Evolutionary conservation across 1,140 invertebrate genomes (phyloP).

Genomic region (Wasmannia auropunctata): DNA sequence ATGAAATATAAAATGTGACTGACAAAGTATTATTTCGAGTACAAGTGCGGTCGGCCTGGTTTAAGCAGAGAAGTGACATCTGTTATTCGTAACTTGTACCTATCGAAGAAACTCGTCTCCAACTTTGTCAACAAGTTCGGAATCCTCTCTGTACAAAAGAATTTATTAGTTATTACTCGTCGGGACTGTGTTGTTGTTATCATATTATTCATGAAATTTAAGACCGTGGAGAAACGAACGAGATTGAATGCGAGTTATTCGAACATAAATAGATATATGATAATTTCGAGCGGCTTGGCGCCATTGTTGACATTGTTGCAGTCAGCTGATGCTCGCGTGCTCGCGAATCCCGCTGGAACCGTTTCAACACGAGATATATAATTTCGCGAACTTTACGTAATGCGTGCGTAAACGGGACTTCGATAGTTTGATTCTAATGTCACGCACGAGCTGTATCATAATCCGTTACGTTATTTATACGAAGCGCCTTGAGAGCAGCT

Average conservation of each 20-base stretch:
- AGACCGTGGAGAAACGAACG: neutral
- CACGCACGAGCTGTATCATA: neutral
- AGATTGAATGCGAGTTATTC: neutral
- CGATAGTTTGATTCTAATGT: neutral
- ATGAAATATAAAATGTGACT: no score
- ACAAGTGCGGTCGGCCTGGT: neutral
- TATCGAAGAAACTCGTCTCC: neutral
- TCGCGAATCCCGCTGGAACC: neutral
- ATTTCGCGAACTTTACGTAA: constrained; percentile 30
- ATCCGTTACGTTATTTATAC: neutral
- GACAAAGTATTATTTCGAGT: no score
- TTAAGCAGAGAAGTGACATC: neutral
- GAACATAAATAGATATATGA: neutral
- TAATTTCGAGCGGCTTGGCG: neutral
- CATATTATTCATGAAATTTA: neutral
- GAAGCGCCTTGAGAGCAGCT: neutral
- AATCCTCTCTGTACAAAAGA: neutral
- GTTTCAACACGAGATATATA: neutral
- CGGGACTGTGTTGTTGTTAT: neutral
- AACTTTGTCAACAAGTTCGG: neutral
- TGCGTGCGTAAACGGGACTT: neutral
- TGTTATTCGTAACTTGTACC: neutral
- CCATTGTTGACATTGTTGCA: neutral
- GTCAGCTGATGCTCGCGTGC: constrained; percentile 3
- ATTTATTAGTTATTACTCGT: no score